Evolutionary conservation across 2,888 invertebrate genomes (phyloP).

Genomic region (Lithophane leautieri): DNA sequence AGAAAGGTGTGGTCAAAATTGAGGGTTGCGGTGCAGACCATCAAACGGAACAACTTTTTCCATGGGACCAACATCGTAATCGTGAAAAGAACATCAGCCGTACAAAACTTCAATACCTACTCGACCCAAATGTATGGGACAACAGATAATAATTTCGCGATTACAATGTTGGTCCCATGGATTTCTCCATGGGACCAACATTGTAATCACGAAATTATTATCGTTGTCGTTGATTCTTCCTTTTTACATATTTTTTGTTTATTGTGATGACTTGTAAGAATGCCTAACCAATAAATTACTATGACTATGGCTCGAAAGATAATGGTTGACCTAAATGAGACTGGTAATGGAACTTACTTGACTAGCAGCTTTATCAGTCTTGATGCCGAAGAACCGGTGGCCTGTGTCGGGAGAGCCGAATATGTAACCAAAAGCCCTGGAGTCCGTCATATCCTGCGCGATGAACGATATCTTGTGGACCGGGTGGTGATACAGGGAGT

Average conservation of each 20-base stretch:
- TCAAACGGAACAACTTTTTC: too few species aligned
- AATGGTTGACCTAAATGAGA: neutral
- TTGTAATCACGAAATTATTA: too few species aligned
- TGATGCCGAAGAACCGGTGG: slow-evolving; percentile 99
- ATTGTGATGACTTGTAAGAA: neutral
- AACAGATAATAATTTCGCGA: too few species aligned
- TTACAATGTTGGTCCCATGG: too few species aligned
- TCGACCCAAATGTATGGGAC: too few species aligned
- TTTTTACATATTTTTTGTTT: neutral
- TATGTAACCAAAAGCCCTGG: slow-evolving; percentile 99
- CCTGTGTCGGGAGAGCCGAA: slow-evolving; percentile 99
- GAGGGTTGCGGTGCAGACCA: too few species aligned
- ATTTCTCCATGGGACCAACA: too few species aligned
- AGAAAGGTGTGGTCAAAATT: too few species aligned
- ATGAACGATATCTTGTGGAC: slow-evolving; percentile 99
- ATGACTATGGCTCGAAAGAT: neutral
- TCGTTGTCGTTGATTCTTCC: too few species aligned
- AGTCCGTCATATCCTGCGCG: slow-evolving; percentile 99
- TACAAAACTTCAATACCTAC: too few species aligned
- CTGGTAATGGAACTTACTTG: slow-evolving; percentile 91
- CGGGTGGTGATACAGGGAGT: slow-evolving; percentile 98
- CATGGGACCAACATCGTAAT: too few species aligned
- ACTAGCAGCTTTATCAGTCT: slow-evolving; percentile 99
- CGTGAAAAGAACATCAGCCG: too few species aligned
- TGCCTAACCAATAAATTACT: neutral